Percentiles rank a stretch among this genome's conserved stretches.
phyloP scores from a whole-genome alignment of 2,113 vertebrate species.

The Neolamprologus cancellatus region DNA sequence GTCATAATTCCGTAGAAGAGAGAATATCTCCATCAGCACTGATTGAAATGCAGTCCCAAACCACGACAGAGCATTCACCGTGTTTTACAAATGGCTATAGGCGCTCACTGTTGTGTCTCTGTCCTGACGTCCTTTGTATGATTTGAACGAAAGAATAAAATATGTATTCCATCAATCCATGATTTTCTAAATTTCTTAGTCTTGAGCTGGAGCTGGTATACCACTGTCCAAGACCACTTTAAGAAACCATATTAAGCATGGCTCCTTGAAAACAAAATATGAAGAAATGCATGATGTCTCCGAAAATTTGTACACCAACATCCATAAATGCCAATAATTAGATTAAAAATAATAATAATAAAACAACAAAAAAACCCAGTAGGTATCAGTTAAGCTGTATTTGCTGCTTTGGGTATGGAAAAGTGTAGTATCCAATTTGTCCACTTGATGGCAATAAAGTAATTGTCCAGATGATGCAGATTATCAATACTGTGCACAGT shows the following conservation, averaged over 20 bases:
- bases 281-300: background rate
- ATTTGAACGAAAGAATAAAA: background rate
- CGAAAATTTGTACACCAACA: background rate
- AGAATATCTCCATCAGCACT: background rate
- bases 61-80: background rate
- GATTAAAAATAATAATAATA: background rate
- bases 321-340: background rate
- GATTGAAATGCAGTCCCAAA: background rate
- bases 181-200: background rate
- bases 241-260: background rate
- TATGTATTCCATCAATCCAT: background rate
- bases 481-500: background rate
- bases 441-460: conserved; percentile 23
- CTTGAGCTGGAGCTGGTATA: background rate
- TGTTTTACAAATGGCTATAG: background rate
- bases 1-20: background rate
- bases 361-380: background rate
- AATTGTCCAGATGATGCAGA: background rate
- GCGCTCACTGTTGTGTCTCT: background rate
- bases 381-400: background rate
- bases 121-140: background rate
- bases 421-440: background rate
- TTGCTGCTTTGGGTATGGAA: background rate
- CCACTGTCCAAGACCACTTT: background rate
- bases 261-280: background rate